Evolutionary conservation across 2,797 vertebrate species (phyloP), one percentile per base, ranked within the genome.

Genomic region (Clamator glandarius): DNA sequence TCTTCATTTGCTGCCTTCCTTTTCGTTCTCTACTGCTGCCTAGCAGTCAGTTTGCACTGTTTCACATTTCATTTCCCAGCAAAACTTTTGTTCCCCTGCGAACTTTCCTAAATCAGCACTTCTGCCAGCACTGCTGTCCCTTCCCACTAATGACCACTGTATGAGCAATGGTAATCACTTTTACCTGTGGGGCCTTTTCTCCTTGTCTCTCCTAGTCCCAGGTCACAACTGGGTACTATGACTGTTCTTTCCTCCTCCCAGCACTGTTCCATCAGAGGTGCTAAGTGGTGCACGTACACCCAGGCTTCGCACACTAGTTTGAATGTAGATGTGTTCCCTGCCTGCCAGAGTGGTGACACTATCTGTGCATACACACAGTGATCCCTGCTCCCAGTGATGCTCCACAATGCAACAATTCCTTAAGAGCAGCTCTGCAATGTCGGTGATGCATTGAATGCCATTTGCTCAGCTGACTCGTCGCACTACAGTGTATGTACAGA

Each of bases 361-460:
- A 12, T 82, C 69, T n/a, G 18, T 67, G 59, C 39, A 23, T 79
- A 20, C 31, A 36, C 33, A 6, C 0, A 1, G 20, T 26, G 9
- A 75, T 46, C 54, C 18, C 61, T 41, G 48, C 6, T 89, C 39
- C 77, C 23, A 12, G 23, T 61, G 58, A 12, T 1, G 3, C 42
- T 87, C 46, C 21, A 31, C 64, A 76, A 7, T 5, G 31, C n/a
- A 69, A 19, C 15, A 31, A 2, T 42, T 63, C 31, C 42, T 7
- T 52, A 36, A 44, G 8, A 93, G 28, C 59, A 64, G 62, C 54
- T 77, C 58, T 1, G 3, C 50, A 25, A 12, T 0, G 0, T 68
- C 61, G 41, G 28, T 2, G 14, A 11, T 41, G 36, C 31, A 36
- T 64, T 0, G 1, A n/a, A 15, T 5, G 2, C 35, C 19, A 0